Percentiles rank a stretch among this genome's conserved stretches.
Evolutionary conservation across 2,113 vertebrate genomes (phyloP).

Genomic region (Aix galericulata): DNA sequence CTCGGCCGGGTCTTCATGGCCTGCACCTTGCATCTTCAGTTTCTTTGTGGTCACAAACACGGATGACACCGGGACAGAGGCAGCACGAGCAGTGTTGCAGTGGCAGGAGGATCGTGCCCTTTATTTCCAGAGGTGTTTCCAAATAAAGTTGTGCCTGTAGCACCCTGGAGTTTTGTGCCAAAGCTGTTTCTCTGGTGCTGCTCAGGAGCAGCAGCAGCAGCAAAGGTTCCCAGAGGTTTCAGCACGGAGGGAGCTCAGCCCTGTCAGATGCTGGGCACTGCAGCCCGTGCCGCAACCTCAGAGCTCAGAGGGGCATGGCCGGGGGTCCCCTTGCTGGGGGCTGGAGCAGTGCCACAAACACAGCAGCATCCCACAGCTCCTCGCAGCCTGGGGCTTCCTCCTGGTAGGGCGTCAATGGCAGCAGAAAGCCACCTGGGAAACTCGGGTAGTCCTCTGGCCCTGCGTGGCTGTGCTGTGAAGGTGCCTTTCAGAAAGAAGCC

Average conservation of each 20-base stretch:
- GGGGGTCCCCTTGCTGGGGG: too few species aligned
- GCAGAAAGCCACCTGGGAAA: accelerated
- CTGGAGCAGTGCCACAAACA: too few species aligned
- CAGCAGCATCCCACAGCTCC: too few species aligned
- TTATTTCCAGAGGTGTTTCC: not conserved
- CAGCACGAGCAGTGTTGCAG: accelerated
- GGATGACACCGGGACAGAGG: too few species aligned
- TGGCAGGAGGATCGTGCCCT: not conserved
- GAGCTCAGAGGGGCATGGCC: not conserved
- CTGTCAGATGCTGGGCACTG: not conserved
- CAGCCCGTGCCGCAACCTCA: not conserved
- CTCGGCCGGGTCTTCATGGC: not conserved
- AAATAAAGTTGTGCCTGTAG: not conserved
- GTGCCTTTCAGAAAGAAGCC: not conserved
- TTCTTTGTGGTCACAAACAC: not conserved
- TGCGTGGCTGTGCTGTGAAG: too few species aligned
- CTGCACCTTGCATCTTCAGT: accelerated
- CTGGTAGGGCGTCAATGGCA: too few species aligned
- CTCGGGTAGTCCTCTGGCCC: too few species aligned
- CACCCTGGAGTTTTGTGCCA: not conserved
- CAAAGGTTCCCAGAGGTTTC: not conserved
- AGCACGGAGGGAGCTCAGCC: not conserved
- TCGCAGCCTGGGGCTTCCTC: too few species aligned
- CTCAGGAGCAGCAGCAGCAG: not conserved
- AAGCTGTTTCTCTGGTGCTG: not conserved